Base-by-base conservation (phyloP, 2,797 vertebrate species). In the Danio kyathit region DNA sequence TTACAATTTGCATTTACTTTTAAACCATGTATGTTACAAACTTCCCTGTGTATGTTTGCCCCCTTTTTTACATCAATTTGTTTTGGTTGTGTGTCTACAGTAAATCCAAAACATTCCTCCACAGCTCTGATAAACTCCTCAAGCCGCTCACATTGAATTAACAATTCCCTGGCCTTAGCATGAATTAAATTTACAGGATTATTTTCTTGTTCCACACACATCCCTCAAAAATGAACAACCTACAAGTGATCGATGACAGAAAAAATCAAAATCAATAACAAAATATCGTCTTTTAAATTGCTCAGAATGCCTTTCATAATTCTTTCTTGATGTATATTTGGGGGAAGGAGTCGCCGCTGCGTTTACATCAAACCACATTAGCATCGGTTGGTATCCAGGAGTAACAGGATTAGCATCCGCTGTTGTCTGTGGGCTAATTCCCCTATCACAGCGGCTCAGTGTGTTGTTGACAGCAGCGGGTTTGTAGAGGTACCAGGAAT, bases 281-380 rank as follows among this genome's bases (percentile, higher is more conserved):
- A 54, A 71, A 49, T 65, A 48, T 72, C n/a, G 41, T 46, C 14
- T 61, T 72, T 75, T 65, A 82, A 78, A 81, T 75, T 44, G 61
- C 48, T 57, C 74, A 48, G 5, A 17, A 59, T 60, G 67, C 19
- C 48, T 76, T 79, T 67, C 51, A 41, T 76, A 77, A 82, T 76
- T 79, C n/a, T 13, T 57, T 61, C 71, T 76, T 67, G 21, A 83
- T 66, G 69, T 69, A 82, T 82, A 1, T 87, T 63, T 66, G 73
- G 57, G 38, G 21, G 60, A 51, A 84, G 29, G 72, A 71, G 71
- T 21, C 9, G 51, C 48, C 41, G 5, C 84, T 66, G 80, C 5
- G 63, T 86, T 80, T 76, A 87, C 73, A 85, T 56, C 77, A 87
- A 87, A 86, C 81, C 82, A 83, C 85, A 90, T 88, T 88, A 86